Percentiles rank a stretch among this genome's conserved stretches.
These are phyloP conservation scores for Merodon equestris DNA, from an alignment of 2,888 invertebrate species.

Conservation along the genomic window DNA sequence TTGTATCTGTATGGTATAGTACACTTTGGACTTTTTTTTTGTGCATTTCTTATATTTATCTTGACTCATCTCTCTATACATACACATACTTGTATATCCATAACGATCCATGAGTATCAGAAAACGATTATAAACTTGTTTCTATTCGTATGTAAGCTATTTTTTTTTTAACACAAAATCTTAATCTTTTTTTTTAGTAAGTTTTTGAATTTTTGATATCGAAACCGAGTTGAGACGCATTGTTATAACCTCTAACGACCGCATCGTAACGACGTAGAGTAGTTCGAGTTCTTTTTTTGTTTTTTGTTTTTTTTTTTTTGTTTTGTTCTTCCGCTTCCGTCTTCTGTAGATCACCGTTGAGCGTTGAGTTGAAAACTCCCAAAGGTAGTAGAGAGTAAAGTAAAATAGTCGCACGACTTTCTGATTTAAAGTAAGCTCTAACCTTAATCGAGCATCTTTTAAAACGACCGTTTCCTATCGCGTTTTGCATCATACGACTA, in stretches of 20 bases:
- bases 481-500: too few species aligned
- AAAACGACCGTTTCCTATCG: too few species aligned
- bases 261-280: constrained; percentile 19
- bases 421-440: too few species aligned
- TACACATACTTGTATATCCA: constrained; percentile 11
- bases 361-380: too few species aligned
- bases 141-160: constrained; percentile 30
- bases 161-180: constrained; percentile 12
- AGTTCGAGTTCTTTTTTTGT: constrained; percentile 19
- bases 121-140: constrained; percentile 3
- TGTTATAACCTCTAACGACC: constrained; percentile 3
- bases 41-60: constrained; percentile 34
- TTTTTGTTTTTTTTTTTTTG: constrained; percentile 10
- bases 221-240: constrained; percentile 10
- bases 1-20: constrained; percentile 6
- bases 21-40: constrained; percentile 33
- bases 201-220: neutral
- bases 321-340: constrained; percentile 13
- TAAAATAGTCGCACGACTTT: too few species aligned
- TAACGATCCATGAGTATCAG: constrained; percentile 8
- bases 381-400: too few species aligned
- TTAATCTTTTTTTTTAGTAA: neutral
- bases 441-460: too few species aligned
- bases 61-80: constrained; percentile 9
- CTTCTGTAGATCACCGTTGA: constrained; percentile 21